These are phyloP conservation scores for Paracentrotus lividus DNA, from an alignment of 53 echinoderm and acorn worm species.

Conservation along the genomic window DNA sequence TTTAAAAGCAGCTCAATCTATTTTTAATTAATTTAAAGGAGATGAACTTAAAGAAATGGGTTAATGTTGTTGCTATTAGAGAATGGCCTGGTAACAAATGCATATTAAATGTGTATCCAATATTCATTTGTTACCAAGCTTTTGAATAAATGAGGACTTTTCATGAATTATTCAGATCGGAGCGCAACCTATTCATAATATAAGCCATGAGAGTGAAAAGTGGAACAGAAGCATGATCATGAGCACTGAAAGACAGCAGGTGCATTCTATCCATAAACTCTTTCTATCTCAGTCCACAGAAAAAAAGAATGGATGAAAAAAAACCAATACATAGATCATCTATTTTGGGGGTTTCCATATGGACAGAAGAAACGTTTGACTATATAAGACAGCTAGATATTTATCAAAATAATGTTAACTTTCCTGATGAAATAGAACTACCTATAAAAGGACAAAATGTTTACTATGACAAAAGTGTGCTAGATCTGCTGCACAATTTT, in stretches of 20 bases:
- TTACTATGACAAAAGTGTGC: too few relatives aligned
- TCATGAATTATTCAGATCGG: background rate
- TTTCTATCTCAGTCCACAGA: background rate
- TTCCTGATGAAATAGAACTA: too few relatives aligned
- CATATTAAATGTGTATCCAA: background rate
- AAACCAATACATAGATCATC: background rate
- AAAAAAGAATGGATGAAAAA: background rate
- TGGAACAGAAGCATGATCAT: background rate
- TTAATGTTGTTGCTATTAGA: background rate
- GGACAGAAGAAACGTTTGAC: too few relatives aligned
- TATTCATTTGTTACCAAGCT: conserved; percentile 10
- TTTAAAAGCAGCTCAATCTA: background rate
- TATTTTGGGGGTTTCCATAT: background rate
- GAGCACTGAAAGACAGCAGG: background rate
- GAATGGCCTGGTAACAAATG: background rate
- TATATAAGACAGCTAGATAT: too few relatives aligned
- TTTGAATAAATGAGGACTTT: background rate
- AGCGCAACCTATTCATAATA: background rate
- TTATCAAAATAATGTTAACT: too few relatives aligned
- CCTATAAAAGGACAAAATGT: background rate
- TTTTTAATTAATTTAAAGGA: background rate
- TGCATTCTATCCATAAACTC: background rate
- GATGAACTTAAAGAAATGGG: background rate
- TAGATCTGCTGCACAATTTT: too few relatives aligned
- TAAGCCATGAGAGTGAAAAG: background rate